Evolutionary conservation across 2,797 vertebrate species (phyloP).

Genomic region (Gastrophryne carolinensis): DNA sequence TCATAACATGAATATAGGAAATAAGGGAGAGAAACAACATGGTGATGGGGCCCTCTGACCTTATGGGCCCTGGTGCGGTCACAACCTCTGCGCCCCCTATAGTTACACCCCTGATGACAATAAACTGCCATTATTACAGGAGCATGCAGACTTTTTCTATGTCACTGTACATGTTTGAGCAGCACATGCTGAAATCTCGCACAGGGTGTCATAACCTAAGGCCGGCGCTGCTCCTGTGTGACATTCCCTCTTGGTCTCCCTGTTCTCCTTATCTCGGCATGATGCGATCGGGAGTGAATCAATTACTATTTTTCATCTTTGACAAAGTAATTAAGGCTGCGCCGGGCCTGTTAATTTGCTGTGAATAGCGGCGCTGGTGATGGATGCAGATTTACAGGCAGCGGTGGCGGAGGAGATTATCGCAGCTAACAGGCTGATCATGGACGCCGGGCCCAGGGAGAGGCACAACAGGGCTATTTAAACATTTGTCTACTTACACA

Average conservation of each 20-base stretch:
- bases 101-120: too few species aligned
- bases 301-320: constrained; percentile 93
- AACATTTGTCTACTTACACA: background rate
- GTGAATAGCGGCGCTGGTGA: constrained; percentile 65
- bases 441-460: background rate
- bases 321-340: constrained; percentile 91
- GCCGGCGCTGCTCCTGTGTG: too few species aligned
- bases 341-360: constrained; percentile 68
- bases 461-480: background rate
- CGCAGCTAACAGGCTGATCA: constrained; percentile 49
- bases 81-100: too few species aligned
- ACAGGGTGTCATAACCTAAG: too few species aligned
- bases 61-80: too few species aligned
- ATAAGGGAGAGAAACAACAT: too few species aligned
- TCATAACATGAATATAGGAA: too few species aligned
- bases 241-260: background rate
- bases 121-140: too few species aligned
- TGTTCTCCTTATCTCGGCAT: constrained; percentile 52
- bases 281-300: constrained; percentile 75
- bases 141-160: too few species aligned
- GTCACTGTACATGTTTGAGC: too few species aligned
- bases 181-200: too few species aligned
- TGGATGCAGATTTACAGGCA: constrained; percentile 67
- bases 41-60: too few species aligned
- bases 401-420: constrained; percentile 62